Conservation (phyloP, 2,113 vertebrate species). For the Corythaixoides concolor region DNA sequence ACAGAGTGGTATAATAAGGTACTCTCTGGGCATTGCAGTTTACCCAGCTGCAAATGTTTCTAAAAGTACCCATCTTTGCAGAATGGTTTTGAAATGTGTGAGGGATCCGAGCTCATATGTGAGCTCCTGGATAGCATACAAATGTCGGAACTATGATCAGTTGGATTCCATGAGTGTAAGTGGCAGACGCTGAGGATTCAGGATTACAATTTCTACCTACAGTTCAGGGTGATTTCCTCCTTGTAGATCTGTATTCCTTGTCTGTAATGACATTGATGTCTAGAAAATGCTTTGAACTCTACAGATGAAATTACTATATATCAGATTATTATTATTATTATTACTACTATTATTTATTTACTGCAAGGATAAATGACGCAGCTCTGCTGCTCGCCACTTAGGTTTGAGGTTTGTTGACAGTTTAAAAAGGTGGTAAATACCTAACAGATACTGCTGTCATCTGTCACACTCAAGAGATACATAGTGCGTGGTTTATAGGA, state of each 20-base stretch:
- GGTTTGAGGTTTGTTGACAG: not conserved
- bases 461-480: not conserved
- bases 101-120: not conserved
- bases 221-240: not conserved
- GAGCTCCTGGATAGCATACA: not conserved
- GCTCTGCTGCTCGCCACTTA: not conserved
- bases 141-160: accelerated
- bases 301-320: not conserved
- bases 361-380: not conserved
- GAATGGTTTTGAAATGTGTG: not conserved
- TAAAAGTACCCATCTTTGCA: not conserved
- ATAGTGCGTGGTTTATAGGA: not conserved
- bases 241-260: not conserved
- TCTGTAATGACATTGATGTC: not conserved
- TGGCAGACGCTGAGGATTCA: not conserved
- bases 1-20: not conserved
- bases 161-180: not conserved
- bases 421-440: not conserved
- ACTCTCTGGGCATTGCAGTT: not conserved
- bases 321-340: not conserved
- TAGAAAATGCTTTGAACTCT: not conserved
- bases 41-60: not conserved
- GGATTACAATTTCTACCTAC: accelerated
- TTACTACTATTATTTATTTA: not conserved
- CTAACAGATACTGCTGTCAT: not conserved